These are phyloP conservation scores for Gryllus bimaculatus DNA, from an alignment of 1,140 invertebrate species.

Conservation along the genomic window DNA sequence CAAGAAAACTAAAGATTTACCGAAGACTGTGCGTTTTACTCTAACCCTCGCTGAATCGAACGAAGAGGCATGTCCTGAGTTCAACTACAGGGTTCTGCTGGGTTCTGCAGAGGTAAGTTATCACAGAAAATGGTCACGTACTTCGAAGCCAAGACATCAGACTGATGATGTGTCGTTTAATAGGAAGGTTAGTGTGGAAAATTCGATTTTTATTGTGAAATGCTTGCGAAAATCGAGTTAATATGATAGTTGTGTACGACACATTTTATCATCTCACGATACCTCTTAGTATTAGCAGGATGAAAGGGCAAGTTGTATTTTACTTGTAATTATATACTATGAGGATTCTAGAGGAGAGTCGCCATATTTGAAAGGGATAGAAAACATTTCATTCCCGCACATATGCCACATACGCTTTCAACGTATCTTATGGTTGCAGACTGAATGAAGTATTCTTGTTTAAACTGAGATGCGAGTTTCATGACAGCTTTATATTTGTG, in stretches of 20 bases:
- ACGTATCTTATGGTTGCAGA: no score
- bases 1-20: constrained; percentile 37
- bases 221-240: background rate
- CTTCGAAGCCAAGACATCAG: constrained; percentile 18
- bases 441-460: no score
- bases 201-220: background rate
- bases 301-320: constrained; percentile 22
- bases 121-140: constrained; percentile 32
- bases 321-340: constrained; percentile 23
- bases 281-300: background rate
- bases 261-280: background rate
- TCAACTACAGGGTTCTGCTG: constrained; percentile 52
- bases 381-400: background rate
- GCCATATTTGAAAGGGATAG: constrained; percentile 24
- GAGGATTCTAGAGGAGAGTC: constrained; percentile 20
- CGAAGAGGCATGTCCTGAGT: constrained; percentile 53
- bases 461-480: background rate
- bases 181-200: background rate
- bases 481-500: background rate
- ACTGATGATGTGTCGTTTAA: constrained; percentile 13
- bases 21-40: constrained; percentile 45
- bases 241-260: background rate
- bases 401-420: no score
- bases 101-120: constrained; percentile 49
- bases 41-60: constrained; percentile 50